Base-by-base conservation (phyloP, 1,140 invertebrate genomes). In the Camponotus floridanus region DNA sequence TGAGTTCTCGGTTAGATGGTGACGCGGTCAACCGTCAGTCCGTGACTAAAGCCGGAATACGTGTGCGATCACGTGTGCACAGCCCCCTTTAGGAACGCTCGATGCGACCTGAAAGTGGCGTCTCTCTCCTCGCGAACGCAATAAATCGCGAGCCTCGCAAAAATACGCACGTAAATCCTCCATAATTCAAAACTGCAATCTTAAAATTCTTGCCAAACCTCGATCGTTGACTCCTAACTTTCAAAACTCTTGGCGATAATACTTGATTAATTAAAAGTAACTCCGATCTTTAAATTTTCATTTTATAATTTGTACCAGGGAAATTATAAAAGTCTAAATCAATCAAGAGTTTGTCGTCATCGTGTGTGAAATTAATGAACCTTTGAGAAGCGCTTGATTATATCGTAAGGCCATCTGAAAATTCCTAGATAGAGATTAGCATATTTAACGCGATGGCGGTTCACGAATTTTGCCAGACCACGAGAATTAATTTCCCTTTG, bases 21-120 rank as follows among this genome's bases (percentile, higher is more conserved):
- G 68, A 21, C 79, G 79, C 55, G 68, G 68, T 83, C 79, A 70
- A 83, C 79, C 79, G 51, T 71, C 67, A 61, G 39, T 26, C 62
- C 83, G 83, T 85, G 48, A 85, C 83, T 67, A 59, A 80, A 85
- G 83, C 36, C 26, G 15, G 48, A 39, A 80, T 79, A 59, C 48
- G 73, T 48, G 39, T 59, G 36, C 31, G 59, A 36, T 48, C 76
- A 21, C 74, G 36, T 26, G 33, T 15, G 6, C 26, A 31, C 36
- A 33, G 39, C 59, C 18, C 45, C 33, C 26, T 59, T 15, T 15
- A 57, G 55, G 55, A 73, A 83, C 61, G 48, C 48, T 9, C 64
- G 78, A 57, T 13, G 51, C 33, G 48, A 59, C 21, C 3, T 26
- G 45, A 8, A 51, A 67, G 9, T 39, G 51, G 9, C 4, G 8